Conservation (phyloP, 2,797 vertebrate species). For the Phrynocephalus vlangalii region DNA sequence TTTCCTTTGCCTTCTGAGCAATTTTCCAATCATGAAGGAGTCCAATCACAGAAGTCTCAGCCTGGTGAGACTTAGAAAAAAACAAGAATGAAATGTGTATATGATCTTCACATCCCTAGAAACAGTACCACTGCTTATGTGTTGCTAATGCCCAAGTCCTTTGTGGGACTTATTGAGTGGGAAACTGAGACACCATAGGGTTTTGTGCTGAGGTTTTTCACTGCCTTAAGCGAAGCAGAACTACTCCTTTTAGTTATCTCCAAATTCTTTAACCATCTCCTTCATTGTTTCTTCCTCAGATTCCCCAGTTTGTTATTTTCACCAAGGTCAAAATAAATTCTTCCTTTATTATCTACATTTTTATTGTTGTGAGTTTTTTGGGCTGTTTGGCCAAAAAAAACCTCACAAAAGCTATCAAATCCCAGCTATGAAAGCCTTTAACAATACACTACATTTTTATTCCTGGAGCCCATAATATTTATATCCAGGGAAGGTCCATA, state of each 20-base stretch:
- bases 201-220: background rate
- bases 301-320: too few species aligned
- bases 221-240: background rate
- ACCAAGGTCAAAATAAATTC: background rate
- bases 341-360: too few species aligned
- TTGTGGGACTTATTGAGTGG: background rate
- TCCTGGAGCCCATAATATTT: background rate
- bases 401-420: too few species aligned
- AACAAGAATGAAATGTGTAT: too few species aligned
- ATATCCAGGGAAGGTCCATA: background rate
- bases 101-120: background rate
- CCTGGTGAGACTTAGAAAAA: too few species aligned
- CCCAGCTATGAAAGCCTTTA: too few species aligned
- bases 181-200: background rate
- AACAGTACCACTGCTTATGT: background rate
- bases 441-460: background rate
- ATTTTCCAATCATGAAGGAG: background rate
- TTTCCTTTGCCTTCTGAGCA: background rate
- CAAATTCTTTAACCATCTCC: background rate
- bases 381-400: too few species aligned
- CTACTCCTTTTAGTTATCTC: background rate
- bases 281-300: background rate
- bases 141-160: background rate
- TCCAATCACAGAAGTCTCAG: background rate
- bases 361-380: too few species aligned